Evolutionary conservation across 2,888 invertebrate genomes (phyloP), one percentile per base, ranked within the genome.

Genomic region (Kuschelorhynchus macadamiae): DNA sequence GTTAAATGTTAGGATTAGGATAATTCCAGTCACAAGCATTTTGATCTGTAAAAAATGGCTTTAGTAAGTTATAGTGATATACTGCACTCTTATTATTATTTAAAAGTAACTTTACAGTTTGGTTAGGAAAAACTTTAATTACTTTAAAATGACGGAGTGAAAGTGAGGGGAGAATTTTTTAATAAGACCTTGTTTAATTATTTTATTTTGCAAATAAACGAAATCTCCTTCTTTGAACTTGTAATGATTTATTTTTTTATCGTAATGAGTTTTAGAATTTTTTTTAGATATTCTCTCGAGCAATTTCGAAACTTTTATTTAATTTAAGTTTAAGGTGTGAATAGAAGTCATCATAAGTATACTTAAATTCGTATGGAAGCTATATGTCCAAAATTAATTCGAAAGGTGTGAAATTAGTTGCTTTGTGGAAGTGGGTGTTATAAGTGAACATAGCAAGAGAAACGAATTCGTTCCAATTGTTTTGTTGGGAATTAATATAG

Each of bases 321-420:
- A 77, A 42, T 74, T 74, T 75, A 16, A 72, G 55, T 61, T 63
- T 72, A 9, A 78, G 44, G 14, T 74, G 59, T 17, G 57, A 50
- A 9, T 71, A 21, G 46, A 73, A 77, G 52, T 75, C 70, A 33
- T 76, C 76, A 50, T 77, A 63, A 20, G 57, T 30, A 4, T 76
- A 77, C 57, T 72, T 74, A 46, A 75, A 75, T 64, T 77, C 72
- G 79, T 7, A 81, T 66, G 8, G 18, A 70, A 0, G 80, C 75
- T 69, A 79, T 79, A 56, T 75, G 67, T 2, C 80, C 81, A 65
- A 82, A 1, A 81, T 1, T 20, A 81, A 50, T 71, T 82, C 81
- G 41, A 76, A 79, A 1, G 80, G 81, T 0, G 78, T 76, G 42
- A 74, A 79, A 5, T 76, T 71, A 1, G 80, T 81, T 2, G 49